Evolutionary conservation across 2,888 invertebrate genomes (phyloP).

Genomic region (Cheilosia impressa): DNA sequence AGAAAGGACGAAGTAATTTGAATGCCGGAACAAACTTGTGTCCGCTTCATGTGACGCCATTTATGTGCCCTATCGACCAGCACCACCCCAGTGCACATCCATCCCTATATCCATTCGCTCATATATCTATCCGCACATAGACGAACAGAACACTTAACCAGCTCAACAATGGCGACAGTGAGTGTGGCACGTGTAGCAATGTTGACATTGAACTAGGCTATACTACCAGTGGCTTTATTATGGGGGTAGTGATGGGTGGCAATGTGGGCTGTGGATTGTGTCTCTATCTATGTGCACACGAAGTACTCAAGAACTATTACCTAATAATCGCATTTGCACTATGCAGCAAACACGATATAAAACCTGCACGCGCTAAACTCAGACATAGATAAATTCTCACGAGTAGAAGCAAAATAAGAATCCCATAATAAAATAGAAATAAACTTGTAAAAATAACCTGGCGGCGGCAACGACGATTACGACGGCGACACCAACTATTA

Average conservation of each 20-base stretch:
- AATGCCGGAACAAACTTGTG: slow-evolving; percentile 54
- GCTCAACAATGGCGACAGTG: slow-evolving; percentile 74
- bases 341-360: slow-evolving; percentile 38
- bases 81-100: slow-evolving; percentile 31
- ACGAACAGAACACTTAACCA: slow-evolving; percentile 68
- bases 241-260: slow-evolving; percentile 50
- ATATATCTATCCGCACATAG: slow-evolving; percentile 41
- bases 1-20: slow-evolving; percentile 23
- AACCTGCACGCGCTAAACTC: slow-evolving; percentile 54
- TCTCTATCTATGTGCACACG: slow-evolving; percentile 32
- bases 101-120: slow-evolving; percentile 23
- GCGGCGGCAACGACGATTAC: slow-evolving; percentile 39
- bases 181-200: slow-evolving; percentile 75
- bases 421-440: slow-evolving; percentile 23
- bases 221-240: slow-evolving; percentile 62
- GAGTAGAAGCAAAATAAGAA: slow-evolving; percentile 40
- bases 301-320: slow-evolving; percentile 66
- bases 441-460: slow-evolving; percentile 64
- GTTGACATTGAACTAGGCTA: slow-evolving; percentile 75
- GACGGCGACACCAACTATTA: slow-evolving; percentile 62
- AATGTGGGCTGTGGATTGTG: slow-evolving; percentile 29
- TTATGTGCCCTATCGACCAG: slow-evolving; percentile 38
- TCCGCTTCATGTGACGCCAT: slow-evolving; percentile 63
- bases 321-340: slow-evolving; percentile 51
- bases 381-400: slow-evolving; percentile 26